Evolutionary conservation across 2,113 vertebrate genomes (phyloP).

Genomic region (Fregetta grallaria): DNA sequence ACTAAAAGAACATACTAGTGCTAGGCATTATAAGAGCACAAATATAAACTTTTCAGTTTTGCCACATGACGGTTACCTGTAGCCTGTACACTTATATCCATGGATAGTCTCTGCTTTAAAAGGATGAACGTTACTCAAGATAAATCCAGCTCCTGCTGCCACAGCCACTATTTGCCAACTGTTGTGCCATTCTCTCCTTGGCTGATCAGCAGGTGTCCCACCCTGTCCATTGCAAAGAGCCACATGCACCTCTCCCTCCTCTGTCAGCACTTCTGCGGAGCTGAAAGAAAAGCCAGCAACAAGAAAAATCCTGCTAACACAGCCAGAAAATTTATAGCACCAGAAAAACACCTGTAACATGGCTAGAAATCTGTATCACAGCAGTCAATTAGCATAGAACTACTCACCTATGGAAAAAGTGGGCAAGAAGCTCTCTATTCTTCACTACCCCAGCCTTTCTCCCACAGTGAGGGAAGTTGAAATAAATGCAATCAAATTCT

Average conservation of each 20-base stretch:
- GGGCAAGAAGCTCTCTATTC: slow-evolving; percentile 87
- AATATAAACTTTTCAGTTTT: neutral
- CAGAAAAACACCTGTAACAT: neutral
- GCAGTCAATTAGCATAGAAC: neutral
- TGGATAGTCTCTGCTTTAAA: slow-evolving; percentile 76
- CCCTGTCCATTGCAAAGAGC: slow-evolving; percentile 93
- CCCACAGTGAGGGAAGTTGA: slow-evolving; percentile 97
- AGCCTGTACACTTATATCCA: slow-evolving; percentile 90
- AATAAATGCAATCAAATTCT: slow-evolving; percentile 84
- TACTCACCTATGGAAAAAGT: slow-evolving; percentile 88
- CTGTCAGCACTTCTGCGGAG: slow-evolving; percentile 80
- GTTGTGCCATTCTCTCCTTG: slow-evolving; percentile 92
- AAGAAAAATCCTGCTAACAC: neutral
- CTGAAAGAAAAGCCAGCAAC: slow-evolving; percentile 55
- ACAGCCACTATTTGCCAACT: slow-evolving; percentile 94
- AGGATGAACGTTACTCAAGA: slow-evolving; percentile 80
- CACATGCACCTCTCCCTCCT: slow-evolving; percentile 86
- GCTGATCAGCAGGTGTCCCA: slow-evolving; percentile 88
- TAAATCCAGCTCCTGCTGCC: slow-evolving; percentile 86
- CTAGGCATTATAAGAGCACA: neutral
- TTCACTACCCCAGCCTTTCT: slow-evolving; percentile 92
- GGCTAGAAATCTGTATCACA: neutral
- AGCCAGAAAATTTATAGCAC: neutral
- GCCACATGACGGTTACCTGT: slow-evolving; percentile 79
- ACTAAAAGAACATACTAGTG: neutral